Conservation (phyloP, 2,797 vertebrate genomes). For the Tolypeutes matacus region DNA sequence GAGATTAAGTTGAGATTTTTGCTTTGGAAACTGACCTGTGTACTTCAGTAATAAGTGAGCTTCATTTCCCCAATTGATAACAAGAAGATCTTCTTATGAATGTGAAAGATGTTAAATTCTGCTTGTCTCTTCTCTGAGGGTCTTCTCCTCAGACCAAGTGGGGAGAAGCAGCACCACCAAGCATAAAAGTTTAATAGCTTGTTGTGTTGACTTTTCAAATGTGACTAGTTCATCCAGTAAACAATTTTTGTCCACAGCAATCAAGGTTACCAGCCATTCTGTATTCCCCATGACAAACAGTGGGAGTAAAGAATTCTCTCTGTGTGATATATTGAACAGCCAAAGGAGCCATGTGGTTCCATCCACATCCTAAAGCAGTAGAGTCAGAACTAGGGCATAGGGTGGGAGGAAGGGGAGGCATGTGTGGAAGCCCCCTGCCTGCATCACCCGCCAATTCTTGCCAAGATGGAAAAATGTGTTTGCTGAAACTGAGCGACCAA, state of each 20-base stretch:
- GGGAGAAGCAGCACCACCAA: neutral
- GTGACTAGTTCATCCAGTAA: neutral
- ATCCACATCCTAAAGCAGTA: neutral
- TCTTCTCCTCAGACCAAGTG: neutral
- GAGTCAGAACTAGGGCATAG: neutral
- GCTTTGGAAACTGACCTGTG: neutral
- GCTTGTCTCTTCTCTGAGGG: neutral
- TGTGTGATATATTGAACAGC: neutral
- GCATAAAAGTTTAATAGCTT: neutral
- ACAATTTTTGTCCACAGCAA: conserved; percentile 6
- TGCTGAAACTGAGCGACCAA: neutral
- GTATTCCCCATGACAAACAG: neutral
- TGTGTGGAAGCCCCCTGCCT: neutral
- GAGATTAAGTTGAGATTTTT: neutral
- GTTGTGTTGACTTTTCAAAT: neutral
- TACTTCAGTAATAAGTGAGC: neutral
- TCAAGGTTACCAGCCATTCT: neutral
- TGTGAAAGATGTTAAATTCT: neutral
- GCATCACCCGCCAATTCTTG: neutral
- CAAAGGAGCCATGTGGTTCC: neutral
- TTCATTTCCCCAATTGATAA: neutral
- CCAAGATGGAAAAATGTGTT: neutral
- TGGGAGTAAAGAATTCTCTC: neutral
- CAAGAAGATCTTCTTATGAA: neutral
- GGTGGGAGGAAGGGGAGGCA: rapidly evolving